Evolutionary conservation across 2,113 vertebrate genomes (phyloP).

Genomic region (Heterochromis multidens): DNA sequence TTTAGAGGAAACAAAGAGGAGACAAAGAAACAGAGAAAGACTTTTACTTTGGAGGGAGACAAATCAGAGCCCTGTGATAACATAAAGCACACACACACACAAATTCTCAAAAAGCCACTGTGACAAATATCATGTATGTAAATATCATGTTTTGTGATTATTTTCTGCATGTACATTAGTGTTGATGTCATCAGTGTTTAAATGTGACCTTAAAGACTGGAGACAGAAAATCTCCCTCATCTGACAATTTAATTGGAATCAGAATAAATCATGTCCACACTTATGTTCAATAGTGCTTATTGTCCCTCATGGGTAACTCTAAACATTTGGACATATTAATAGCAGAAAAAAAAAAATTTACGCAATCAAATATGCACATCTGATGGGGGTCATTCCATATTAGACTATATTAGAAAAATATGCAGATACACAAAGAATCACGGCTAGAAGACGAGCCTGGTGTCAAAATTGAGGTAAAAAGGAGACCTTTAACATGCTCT

Average conservation of each 20-base stretch:
- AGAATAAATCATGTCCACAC: background rate
- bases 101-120: background rate
- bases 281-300: fast-evolving
- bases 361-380: too few species aligned
- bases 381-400: too few species aligned
- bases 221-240: background rate
- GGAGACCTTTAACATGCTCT: background rate
- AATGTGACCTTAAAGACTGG: background rate
- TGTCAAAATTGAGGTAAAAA: background rate
- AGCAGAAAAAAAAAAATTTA: background rate
- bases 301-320: background rate
- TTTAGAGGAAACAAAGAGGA: background rate
- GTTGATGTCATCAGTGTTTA: background rate
- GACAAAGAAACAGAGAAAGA: background rate
- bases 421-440: fast-evolving
- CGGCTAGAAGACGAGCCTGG: background rate
- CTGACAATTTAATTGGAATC: background rate
- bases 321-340: background rate
- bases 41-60: background rate
- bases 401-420: background rate
- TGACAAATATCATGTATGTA: fast-evolving
- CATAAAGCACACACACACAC: background rate
- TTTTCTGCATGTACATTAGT: background rate
- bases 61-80: background rate
- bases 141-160: background rate